phyloP scores from a whole-genome alignment of 1,140 invertebrate species.

The Dendroctonus valens region DNA sequence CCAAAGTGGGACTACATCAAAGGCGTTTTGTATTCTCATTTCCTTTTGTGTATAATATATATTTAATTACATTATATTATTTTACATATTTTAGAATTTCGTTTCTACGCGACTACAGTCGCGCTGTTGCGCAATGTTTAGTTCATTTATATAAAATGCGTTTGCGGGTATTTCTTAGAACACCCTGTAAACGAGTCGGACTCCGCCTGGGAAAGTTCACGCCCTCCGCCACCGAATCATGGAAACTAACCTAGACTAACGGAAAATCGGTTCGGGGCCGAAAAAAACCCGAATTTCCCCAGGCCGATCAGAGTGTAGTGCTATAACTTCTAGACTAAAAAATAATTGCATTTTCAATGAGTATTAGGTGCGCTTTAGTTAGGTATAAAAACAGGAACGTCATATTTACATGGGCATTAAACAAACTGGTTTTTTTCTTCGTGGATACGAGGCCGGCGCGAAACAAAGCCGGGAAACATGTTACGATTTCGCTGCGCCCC shows the following conservation, averaged over 20 bases:
- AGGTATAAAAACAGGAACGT: conserved; percentile 47
- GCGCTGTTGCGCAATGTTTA: conserved; percentile 16
- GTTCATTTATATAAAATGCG: conserved; percentile 21
- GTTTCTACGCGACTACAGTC: conserved; percentile 43
- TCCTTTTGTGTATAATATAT: conserved; percentile 40
- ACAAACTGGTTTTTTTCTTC: not conserved
- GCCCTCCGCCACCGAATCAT: too few species aligned
- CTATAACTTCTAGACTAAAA: conserved; percentile 42
- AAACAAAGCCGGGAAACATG: not conserved
- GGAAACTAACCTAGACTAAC: too few species aligned
- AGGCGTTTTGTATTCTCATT: conserved; percentile 33
- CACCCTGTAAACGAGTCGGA: conserved; percentile 16
- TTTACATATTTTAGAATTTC: conserved; percentile 51
- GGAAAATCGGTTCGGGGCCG: too few species aligned
- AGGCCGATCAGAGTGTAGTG: conserved; percentile 22
- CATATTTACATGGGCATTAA: conserved; percentile 40
- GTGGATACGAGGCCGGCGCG: not conserved
- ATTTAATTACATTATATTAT: conserved; percentile 42
- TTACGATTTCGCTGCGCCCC: too few species aligned
- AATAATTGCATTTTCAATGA: conserved; percentile 38
- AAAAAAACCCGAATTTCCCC: not conserved
- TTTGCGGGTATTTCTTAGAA: conserved; percentile 15
- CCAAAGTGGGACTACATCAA: conserved; percentile 7
- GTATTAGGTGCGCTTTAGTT: conserved; percentile 37
- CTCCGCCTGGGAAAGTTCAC: conserved; percentile 10